Evolutionary conservation across 2,888 invertebrate species (phyloP).

Genomic region (Proisotoma minuta): DNA sequence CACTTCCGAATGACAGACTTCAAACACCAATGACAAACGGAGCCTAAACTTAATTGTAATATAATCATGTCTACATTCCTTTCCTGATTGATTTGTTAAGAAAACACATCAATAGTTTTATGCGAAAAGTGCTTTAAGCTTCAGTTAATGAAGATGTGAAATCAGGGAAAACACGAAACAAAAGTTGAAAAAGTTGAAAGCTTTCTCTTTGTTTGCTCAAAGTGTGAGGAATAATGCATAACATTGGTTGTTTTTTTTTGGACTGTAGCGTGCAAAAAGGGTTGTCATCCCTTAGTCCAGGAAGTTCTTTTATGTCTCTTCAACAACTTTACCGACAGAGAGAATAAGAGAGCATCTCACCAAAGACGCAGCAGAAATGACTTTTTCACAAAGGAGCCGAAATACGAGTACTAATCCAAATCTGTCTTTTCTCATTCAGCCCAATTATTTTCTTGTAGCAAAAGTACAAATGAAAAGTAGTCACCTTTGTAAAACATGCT

Average conservation of each 20-base stretch:
- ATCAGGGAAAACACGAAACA: too few species aligned
- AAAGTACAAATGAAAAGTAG: neutral
- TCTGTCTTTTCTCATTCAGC: too few species aligned
- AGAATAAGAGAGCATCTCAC: constrained; percentile 9
- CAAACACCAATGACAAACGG: too few species aligned
- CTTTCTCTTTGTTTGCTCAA: constrained; percentile 11
- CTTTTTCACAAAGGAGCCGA: constrained; percentile 33
- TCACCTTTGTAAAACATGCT: constrained; percentile 16
- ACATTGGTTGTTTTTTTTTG: too few species aligned
- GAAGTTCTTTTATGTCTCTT: constrained; percentile 34
- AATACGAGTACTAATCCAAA: constrained; percentile 45
- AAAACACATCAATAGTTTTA: too few species aligned
- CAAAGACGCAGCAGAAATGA: constrained; percentile 23
- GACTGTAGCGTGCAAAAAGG: constrained; percentile 40
- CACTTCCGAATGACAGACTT: too few species aligned
- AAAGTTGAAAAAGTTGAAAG: too few species aligned
- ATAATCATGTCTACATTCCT: too few species aligned
- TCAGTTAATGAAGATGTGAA: too few species aligned
- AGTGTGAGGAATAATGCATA: constrained; percentile 4
- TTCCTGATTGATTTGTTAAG: too few species aligned
- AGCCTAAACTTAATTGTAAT: too few species aligned
- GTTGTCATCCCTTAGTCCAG: constrained; percentile 32
- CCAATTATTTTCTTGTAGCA: neutral
- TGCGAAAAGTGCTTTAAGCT: too few species aligned
- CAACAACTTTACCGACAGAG: constrained; percentile 11